Evolutionary conservation across 2,888 invertebrate genomes (phyloP), one percentile per base, ranked within the genome.

Genomic region (Odontothrips loti): DNA sequence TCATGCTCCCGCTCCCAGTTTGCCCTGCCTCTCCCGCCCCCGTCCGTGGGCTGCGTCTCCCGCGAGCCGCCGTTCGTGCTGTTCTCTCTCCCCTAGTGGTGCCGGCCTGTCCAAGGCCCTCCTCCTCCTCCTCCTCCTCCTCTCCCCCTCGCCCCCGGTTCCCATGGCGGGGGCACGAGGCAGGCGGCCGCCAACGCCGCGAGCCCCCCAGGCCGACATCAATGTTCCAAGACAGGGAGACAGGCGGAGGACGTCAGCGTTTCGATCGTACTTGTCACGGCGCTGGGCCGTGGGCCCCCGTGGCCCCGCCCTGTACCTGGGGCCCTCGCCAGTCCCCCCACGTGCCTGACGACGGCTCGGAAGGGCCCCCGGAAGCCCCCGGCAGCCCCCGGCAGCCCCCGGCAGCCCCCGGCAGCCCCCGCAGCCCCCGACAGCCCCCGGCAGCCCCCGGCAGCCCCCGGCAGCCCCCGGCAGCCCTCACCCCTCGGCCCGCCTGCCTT

Each of bases 161-260:
- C n/a, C n/a, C n/a, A n/a, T n/a, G n/a, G n/a, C n/a, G n/a, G n/a
- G n/a, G n/a, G n/a, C n/a, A n/a, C n/a, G n/a, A n/a, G n/a, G n/a
- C n/a, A n/a, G n/a, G n/a, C n/a, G n/a, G n/a, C n/a, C n/a, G n/a
- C n/a, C n/a, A n/a, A n/a, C n/a, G n/a, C n/a, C n/a, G n/a, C n/a
- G n/a, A n/a, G n/a, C n/a, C n/a, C n/a, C n/a, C n/a, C n/a, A n/a
- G n/a, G 51, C 15, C 17, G 68, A 75, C 27, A 75, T 75, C 68
- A 23, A 75, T 75, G 68, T 27, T 75, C 68, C 27, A 27, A 75
- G 68, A 75, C 58, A 58, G 15, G 58, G 23, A 68, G 68, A 68
- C 68, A 12, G 27, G 11, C 68, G 68, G 10, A 9, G 27, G 27
- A 27, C 68, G 68, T 75, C 68, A 75, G 68, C 68, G 9, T 12